Conservation (phyloP, 2,888 invertebrate genomes). For the Crocallis elinguaria region DNA sequence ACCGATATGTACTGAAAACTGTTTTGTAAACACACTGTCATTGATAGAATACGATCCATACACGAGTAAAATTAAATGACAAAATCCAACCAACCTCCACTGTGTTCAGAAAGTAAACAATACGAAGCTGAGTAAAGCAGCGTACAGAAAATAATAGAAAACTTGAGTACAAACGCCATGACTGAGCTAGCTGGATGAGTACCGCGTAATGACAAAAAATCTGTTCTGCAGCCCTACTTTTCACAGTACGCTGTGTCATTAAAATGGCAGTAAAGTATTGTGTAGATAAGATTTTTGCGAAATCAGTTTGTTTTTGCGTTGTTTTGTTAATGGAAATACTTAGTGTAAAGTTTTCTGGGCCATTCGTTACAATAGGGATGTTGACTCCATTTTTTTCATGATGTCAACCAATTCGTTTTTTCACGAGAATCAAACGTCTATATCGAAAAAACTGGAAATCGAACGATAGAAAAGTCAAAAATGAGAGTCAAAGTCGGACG, state of each 20-base stretch:
- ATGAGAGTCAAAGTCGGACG: too few species aligned
- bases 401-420: too few species aligned
- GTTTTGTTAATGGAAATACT: too few species aligned
- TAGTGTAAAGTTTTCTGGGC: too few species aligned
- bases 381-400: too few species aligned
- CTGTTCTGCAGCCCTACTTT: slow-evolving; percentile 3
- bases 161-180: slow-evolving; percentile 45
- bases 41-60: neutral
- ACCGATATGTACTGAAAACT: too few species aligned
- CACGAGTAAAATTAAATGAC: slow-evolving; percentile 19
- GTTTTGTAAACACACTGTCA: neutral
- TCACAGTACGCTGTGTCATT: slow-evolving; percentile 12
- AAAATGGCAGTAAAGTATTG: slow-evolving; percentile 1
- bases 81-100: slow-evolving; percentile 46
- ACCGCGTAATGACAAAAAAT: slow-evolving; percentile 42
- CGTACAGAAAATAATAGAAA: slow-evolving; percentile 39
- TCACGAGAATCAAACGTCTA: too few species aligned
- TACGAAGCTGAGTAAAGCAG: slow-evolving; percentile 39
- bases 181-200: slow-evolving; percentile 30
- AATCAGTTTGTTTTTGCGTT: neutral
- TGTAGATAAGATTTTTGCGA: slow-evolving; percentile 16
- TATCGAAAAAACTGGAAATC: too few species aligned
- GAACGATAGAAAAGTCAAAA: too few species aligned
- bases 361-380: too few species aligned
- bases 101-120: slow-evolving; percentile 35